Evolutionary conservation across 1,140 invertebrate genomes (phyloP).

Genomic region (Dryas iulia): DNA sequence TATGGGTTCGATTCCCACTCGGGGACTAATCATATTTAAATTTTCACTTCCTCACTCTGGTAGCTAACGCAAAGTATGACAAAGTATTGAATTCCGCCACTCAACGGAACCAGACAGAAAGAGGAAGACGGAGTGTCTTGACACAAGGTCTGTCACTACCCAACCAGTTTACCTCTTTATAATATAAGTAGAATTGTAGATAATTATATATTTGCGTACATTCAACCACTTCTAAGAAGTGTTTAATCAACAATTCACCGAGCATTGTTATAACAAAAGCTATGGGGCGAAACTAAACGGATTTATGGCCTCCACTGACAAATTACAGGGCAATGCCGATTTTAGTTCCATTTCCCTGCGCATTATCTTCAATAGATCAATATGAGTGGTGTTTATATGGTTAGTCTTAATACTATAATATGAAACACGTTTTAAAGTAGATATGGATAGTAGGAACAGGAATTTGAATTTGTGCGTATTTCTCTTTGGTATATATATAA

Average conservation of each 20-base stretch:
- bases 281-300: conserved; percentile 29
- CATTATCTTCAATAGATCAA: conserved; percentile 18
- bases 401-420: background rate
- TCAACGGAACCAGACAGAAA: too few species aligned
- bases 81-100: background rate
- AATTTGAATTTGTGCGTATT: too few species aligned
- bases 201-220: too few species aligned
- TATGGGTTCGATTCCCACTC: too few species aligned
- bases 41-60: too few species aligned
- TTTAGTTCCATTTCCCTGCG: conserved; percentile 16
- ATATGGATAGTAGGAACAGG: too few species aligned
- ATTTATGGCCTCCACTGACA: conserved; percentile 27
- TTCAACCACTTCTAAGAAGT: background rate
- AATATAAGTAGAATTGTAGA: too few species aligned
- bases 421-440: background rate
- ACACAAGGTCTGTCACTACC: too few species aligned
- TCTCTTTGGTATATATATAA: too few species aligned
- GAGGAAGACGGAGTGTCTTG: background rate
- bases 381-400: background rate
- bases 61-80: too few species aligned
- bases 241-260: background rate
- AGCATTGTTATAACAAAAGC: background rate
- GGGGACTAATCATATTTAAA: too few species aligned
- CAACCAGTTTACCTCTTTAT: background rate
- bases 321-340: conserved; percentile 28